These are phyloP conservation scores for Amphipyra berbera DNA, from an alignment of 2,888 invertebrate species.

Conservation along the genomic window DNA sequence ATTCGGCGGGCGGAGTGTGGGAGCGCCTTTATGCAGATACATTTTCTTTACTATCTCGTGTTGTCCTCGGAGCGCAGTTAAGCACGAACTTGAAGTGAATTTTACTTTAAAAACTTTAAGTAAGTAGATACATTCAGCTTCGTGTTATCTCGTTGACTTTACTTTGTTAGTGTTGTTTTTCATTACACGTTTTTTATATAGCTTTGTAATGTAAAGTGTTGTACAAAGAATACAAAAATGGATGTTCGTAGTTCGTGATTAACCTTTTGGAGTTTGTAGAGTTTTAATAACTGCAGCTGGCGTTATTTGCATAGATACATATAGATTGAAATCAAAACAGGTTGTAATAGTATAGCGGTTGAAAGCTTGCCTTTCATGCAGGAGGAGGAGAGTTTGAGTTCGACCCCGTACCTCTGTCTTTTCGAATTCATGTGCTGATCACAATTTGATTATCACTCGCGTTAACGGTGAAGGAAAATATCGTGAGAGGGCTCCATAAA, in stretches of 20 bases:
- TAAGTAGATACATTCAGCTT: conserved; percentile 41
- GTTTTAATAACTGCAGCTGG: conserved; percentile 13
- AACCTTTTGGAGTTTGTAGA: conserved; percentile 15
- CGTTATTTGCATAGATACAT: too few species aligned
- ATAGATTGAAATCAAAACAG: too few species aligned
- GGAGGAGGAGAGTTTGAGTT: too few species aligned
- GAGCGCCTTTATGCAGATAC: conserved; percentile 40
- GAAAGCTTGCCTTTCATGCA: too few species aligned
- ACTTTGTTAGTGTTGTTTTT: conserved; percentile 52
- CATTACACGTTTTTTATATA: conserved; percentile 38
- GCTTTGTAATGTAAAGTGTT: conserved; percentile 35
- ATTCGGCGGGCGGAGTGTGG: conserved; percentile 39
- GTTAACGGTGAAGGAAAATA: too few species aligned
- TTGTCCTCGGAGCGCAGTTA: conserved; percentile 51
- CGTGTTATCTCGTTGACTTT: conserved; percentile 49
- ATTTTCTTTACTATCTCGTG: conserved; percentile 52
- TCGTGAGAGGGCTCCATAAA: too few species aligned
- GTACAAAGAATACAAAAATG: conserved; percentile 27
- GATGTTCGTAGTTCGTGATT: conserved; percentile 17
- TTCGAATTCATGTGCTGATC: too few species aligned
- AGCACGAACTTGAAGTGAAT: conserved; percentile 49
- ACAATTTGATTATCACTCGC: too few species aligned
- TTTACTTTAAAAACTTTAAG: conserved; percentile 52
- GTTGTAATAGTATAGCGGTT: too few species aligned
- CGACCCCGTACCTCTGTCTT: too few species aligned